Base-by-base conservation (phyloP, 2,888 invertebrate species). In the Drosophila fungiperda region DNA sequence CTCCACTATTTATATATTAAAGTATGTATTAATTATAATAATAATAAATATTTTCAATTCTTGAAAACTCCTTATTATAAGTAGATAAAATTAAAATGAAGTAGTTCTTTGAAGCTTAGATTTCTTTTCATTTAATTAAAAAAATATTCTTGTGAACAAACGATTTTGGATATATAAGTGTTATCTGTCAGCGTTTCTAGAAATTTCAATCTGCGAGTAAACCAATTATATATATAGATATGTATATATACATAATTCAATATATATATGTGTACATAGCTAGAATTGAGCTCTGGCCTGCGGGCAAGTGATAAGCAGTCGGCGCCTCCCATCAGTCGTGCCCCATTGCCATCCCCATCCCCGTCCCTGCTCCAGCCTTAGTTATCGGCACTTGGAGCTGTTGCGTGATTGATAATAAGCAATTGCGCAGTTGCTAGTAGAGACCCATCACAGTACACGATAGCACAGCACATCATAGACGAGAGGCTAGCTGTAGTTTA, bases 401-500 rank as follows among this genome's bases (percentile, higher is more conserved):
- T 70, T 71, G 71, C 35, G 62, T 45, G 60, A 63, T 62, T 82
- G 79, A 80, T 82, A 79, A 80, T 80, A 80, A 82, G 79, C 67
- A 81, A 80, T 64, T 82, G 82, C 79, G 85, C 83, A 80, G 83
- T 80, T 71, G 66, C 48, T 45, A 32, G 38, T 38, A 36, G 54
- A 64, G 61, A 65, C 35, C 42, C 38, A 40, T 29, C 45, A 45
- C 45, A 23, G 38, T 17, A 26, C 26, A 26, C 26, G 26, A 26
- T 26, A 40, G 35, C 45, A 45, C 45, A 23, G 38, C 26, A 38
- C 38, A 17, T 20, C 45, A 45, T 7, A 35, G 23, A 45, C 17
- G 15, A 60, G n/a, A 60, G 29, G 36, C 42, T 17, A 38, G 50
- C 17, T 60, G 35, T 59, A 23, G 40, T 33, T 50, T 26, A 23